Conservation (phyloP, 2,113 vertebrate genomes). For the Perca fluviatilis region DNA sequence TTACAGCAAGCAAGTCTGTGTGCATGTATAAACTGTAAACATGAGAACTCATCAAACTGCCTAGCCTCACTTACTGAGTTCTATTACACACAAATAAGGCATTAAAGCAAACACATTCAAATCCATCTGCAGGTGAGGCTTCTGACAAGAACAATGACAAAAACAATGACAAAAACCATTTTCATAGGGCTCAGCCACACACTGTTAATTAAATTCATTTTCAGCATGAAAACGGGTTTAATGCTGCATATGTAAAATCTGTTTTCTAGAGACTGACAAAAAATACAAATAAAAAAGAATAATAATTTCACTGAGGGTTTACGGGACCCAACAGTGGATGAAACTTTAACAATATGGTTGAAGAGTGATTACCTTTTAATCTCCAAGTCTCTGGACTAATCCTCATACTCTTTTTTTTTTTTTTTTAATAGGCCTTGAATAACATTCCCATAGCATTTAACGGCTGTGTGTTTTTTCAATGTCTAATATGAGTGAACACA, state of each 20-base stretch:
- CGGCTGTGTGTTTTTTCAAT: conserved; percentile 56
- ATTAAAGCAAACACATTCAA: conserved; percentile 61
- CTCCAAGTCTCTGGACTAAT: conserved; percentile 64
- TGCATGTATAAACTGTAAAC: conserved; percentile 73
- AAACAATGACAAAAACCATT: too few relatives aligned
- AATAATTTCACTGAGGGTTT: conserved; percentile 30
- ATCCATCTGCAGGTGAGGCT: conserved; percentile 38
- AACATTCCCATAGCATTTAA: conserved; percentile 56
- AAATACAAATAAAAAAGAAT: background rate
- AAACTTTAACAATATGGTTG: conserved; percentile 55
- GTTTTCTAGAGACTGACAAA: background rate
- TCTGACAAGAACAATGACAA: conserved; percentile 18
- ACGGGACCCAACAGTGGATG: conserved; percentile 35
- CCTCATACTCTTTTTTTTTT: conserved; percentile 56
- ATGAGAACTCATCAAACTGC: conserved; percentile 70
- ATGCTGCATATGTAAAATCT: background rate
- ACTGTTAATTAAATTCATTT: too few relatives aligned
- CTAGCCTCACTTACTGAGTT: conserved; percentile 31
- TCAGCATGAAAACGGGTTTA: background rate
- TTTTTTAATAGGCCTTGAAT: conserved; percentile 59
- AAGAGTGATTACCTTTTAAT: conserved; percentile 70
- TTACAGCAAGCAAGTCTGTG: conserved; percentile 73
- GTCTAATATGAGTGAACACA: conserved; percentile 59
- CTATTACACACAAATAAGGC: conserved; percentile 51
- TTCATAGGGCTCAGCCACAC: too few relatives aligned